Evolutionary conservation across 2,888 invertebrate species (phyloP), one percentile per base, ranked within the genome.

Genomic region (Andrena fulva): DNA sequence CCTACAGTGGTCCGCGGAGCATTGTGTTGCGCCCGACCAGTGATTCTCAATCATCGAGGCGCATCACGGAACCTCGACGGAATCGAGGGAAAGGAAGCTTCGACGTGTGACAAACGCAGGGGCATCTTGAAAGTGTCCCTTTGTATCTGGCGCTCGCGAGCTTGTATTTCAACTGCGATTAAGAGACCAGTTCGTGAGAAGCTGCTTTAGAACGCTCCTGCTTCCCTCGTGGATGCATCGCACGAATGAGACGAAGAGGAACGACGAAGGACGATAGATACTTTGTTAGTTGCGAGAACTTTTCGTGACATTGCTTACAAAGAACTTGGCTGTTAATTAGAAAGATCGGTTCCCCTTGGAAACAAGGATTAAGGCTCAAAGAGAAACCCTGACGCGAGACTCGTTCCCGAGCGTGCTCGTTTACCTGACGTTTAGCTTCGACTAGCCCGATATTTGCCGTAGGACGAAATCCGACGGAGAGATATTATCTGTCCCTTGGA

Each of bases 401-500:
- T 79, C 67, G 77, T 73, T 77, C 77, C 59, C 68, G 62, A 84
- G 84, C 80, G n/a, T 72, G 78, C 74, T 85, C 83, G 76, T 85
- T 89, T 92, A 92, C 93, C 92, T 93, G 92, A 92, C 91, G 80
- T 91, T 91, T 88, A 90, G 87, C 90, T 90, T 85, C 76, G 84
- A 77, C 80, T 81, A 79, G 85, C 84, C 85, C 79, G 83, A 86
- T 85, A 80, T 85, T 85, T 79, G 87, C 80, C 75, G 60, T 69
- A 74, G 80, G 85, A 85, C 87, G 77, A 82, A 84, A 85, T 87
- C 84, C 82, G 77, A 84, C 86, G 84, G 87, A 81, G 77, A 90
- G 91, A 92, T 93, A 89, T 89, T 92, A 93, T 93, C 92, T 91
- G 89, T 89, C 89, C 87, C 84, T 80, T 84, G 89, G 91, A 91